Conservation (phyloP, 2,797 vertebrate species). For the Karalla daura region DNA sequence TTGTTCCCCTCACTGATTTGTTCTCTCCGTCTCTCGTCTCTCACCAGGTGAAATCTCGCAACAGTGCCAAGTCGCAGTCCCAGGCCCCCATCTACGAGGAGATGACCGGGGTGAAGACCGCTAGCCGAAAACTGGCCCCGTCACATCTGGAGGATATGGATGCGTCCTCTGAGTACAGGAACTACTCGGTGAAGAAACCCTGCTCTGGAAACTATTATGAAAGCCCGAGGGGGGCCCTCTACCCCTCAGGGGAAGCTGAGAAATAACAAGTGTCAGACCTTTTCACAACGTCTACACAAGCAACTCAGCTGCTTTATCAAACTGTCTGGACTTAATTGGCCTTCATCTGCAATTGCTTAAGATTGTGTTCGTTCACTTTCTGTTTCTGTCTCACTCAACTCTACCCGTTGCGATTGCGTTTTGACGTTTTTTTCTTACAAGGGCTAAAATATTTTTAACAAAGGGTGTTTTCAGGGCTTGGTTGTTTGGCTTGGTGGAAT, state of each 20-base stretch:
- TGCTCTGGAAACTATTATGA: conserved; percentile 73
- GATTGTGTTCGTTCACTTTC: not conserved
- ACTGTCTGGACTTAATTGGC: not conserved
- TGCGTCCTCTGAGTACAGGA: conserved; percentile 54
- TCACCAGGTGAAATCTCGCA: conserved; percentile 51
- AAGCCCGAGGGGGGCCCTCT: conserved; percentile 29
- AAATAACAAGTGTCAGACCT: conserved; percentile 4
- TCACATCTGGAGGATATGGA: conserved; percentile 51
- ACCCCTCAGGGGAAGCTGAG: not conserved
- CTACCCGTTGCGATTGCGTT: too few relatives aligned
- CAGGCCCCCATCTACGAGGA: conserved; percentile 80
- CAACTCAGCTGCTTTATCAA: not conserved
- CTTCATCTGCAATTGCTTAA: not conserved
- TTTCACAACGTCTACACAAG: not conserved
- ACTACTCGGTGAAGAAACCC: conserved; percentile 41
- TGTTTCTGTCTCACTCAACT: not conserved
- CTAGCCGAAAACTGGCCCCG: conserved; percentile 12
- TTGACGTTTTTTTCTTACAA: too few relatives aligned
- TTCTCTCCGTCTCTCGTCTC: conserved; percentile 18
- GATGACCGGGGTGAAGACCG: conserved; percentile 64
- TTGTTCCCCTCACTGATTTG: conserved; percentile 53
- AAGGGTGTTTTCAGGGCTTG: too few relatives aligned
- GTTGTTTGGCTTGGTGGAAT: too few relatives aligned
- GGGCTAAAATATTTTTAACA: too few relatives aligned
- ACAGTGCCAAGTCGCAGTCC: conserved; percentile 21